Conservation (phyloP, 2,888 invertebrate genomes). For the Idaea biselata region DNA sequence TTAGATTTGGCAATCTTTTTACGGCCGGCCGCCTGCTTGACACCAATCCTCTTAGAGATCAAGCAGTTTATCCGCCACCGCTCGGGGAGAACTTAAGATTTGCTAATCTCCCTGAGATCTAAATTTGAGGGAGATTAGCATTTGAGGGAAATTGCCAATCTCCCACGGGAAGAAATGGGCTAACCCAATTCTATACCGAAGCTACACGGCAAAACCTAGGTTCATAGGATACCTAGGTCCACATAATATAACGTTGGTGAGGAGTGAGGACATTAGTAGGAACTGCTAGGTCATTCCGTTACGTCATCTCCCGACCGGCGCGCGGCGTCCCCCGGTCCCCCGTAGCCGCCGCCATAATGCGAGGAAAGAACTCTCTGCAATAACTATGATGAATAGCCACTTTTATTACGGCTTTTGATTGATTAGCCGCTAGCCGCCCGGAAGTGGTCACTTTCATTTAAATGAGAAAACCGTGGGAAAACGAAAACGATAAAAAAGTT, state of each 20-base stretch:
- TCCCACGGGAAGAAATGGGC: too few relatives aligned
- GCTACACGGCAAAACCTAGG: too few relatives aligned
- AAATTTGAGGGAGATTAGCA: too few relatives aligned
- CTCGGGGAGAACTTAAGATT: too few relatives aligned
- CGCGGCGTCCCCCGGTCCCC: background rate
- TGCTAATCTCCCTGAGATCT: too few relatives aligned
- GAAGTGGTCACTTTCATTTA: background rate
- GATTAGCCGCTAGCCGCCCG: background rate
- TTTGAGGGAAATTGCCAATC: too few relatives aligned
- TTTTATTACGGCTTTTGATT: background rate
- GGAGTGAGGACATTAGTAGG: background rate
- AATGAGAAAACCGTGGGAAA: background rate
- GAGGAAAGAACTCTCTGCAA: background rate
- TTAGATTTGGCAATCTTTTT: too few relatives aligned
- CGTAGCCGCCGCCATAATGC: background rate
- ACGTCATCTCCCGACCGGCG: background rate
- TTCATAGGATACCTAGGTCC: background rate
- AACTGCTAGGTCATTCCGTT: background rate
- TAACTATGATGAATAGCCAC: conserved; percentile 1
- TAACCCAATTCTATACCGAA: too few relatives aligned
- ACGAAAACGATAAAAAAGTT: background rate
- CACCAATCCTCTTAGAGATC: too few relatives aligned
- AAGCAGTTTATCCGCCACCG: too few relatives aligned
- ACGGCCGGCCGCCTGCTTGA: too few relatives aligned
- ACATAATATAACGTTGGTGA: background rate